Conservation (phyloP, 2,888 invertebrate genomes). For the Nomada fabriciana region DNA sequence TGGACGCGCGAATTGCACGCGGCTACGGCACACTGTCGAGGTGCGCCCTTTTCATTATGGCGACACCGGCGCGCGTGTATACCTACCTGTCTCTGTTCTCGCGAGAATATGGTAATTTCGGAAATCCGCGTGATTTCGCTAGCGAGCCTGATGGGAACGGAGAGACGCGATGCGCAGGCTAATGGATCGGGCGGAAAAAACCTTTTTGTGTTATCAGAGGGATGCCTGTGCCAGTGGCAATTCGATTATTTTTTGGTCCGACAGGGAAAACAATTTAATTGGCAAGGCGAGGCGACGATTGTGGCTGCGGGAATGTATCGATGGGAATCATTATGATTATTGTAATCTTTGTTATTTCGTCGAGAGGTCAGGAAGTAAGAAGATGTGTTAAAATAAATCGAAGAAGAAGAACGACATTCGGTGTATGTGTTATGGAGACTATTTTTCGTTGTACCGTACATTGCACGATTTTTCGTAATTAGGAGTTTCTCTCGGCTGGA, state of each 20-base stretch:
- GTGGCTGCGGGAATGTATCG: too few relatives aligned
- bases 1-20: slow-evolving; percentile 46
- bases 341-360: too few relatives aligned
- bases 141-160: slow-evolving; percentile 4
- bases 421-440: neutral
- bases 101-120: slow-evolving; percentile 39
- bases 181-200: slow-evolving; percentile 14
- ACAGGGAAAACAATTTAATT: neutral
- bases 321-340: too few relatives aligned
- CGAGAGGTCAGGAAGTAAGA: too few relatives aligned
- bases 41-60: slow-evolving; percentile 38
- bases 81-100: neutral
- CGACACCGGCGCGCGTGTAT: neutral
- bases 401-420: too few relatives aligned
- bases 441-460: neutral
- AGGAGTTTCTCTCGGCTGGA: neutral
- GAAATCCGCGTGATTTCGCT: slow-evolving; percentile 35
- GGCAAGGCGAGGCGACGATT: neutral
- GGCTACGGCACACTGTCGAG: neutral
- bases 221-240: neutral
- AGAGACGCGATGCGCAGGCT: slow-evolving; percentile 28
- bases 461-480: neutral
- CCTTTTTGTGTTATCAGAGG: neutral
- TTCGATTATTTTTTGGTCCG: too few relatives aligned
- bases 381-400: too few relatives aligned